Evolutionary conservation across 2,797 vertebrate species (phyloP).

Genomic region (Amblyopsis hoosieri): DNA sequence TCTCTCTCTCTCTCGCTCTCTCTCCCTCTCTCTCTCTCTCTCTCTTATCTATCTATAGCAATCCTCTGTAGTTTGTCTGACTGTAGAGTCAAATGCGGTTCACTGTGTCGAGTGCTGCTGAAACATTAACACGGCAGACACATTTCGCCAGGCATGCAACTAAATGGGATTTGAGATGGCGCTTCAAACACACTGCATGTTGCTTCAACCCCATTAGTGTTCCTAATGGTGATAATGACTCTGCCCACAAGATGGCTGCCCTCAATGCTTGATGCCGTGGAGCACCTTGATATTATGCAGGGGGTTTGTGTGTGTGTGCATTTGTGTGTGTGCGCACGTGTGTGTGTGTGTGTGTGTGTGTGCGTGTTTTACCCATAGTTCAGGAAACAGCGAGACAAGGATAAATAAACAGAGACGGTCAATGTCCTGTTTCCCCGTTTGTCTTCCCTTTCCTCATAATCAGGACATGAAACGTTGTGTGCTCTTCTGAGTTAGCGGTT

Average conservation of each 20-base stretch:
- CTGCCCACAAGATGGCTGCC: not conserved
- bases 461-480: conserved; percentile 27
- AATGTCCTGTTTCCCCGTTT: conserved; percentile 18
- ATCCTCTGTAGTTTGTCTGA: conserved; percentile 20
- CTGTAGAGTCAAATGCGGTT: conserved; percentile 69
- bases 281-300: not conserved
- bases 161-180: not conserved
- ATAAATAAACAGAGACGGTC: conserved; percentile 44
- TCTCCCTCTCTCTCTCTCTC: not conserved
- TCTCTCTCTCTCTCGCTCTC: not conserved
- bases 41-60: conserved; percentile 21
- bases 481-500: not conserved
- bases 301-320: conserved; percentile 14
- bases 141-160: conserved; percentile 33
- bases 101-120: conserved; percentile 75
- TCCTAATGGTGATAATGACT: not conserved
- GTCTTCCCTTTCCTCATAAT: conserved; percentile 20
- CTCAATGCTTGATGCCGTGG: no score
- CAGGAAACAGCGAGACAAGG: conserved; percentile 32
- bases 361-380: conserved; percentile 20
- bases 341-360: conserved; percentile 4
- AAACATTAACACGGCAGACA: conserved; percentile 72
- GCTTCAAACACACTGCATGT: not conserved
- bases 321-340: not conserved
- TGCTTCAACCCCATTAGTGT: conserved; percentile 8